Conservation (phyloP, 2,797 vertebrate genomes). For the Rhadinocentrus ornatus region DNA sequence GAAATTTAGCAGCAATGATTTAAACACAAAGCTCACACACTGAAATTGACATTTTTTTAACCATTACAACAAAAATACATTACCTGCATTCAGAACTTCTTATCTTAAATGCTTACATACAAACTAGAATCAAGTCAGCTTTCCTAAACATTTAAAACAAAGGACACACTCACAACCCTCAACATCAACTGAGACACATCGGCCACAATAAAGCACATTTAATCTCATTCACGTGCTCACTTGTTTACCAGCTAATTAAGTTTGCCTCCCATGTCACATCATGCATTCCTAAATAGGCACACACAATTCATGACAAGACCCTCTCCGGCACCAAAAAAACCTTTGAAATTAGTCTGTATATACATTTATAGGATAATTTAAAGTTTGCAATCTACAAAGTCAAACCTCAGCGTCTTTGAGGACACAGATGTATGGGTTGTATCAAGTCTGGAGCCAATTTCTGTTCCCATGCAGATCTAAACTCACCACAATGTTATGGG, state of each 20-base stretch:
- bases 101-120: slow-evolving; percentile 25
- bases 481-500: slow-evolving; percentile 69
- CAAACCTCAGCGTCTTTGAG: slow-evolving; percentile 78
- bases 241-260: slow-evolving; percentile 57
- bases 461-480: slow-evolving; percentile 59
- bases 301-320: slow-evolving; percentile 6
- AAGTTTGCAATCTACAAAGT: slow-evolving; percentile 77
- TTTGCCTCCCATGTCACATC: slow-evolving; percentile 45
- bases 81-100: neutral
- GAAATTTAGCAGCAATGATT: neutral
- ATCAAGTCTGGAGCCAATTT: slow-evolving; percentile 74
- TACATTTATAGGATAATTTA: slow-evolving; percentile 76
- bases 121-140: slow-evolving; percentile 16
- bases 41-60: neutral
- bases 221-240: slow-evolving; percentile 52
- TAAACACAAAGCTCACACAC: neutral
- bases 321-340: slow-evolving; percentile 38
- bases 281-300: slow-evolving; percentile 3
- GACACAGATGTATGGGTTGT: slow-evolving; percentile 69
- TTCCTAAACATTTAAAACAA: slow-evolving; percentile 15
- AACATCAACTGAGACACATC: slow-evolving; percentile 6
- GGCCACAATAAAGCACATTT: slow-evolving; percentile 38
- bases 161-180: neutral
- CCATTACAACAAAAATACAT: neutral
- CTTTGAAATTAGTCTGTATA: slow-evolving; percentile 60